These are phyloP conservation scores for Hypolimnas misippus DNA, from an alignment of 2,888 invertebrate genomes.

Conservation along the genomic window DNA sequence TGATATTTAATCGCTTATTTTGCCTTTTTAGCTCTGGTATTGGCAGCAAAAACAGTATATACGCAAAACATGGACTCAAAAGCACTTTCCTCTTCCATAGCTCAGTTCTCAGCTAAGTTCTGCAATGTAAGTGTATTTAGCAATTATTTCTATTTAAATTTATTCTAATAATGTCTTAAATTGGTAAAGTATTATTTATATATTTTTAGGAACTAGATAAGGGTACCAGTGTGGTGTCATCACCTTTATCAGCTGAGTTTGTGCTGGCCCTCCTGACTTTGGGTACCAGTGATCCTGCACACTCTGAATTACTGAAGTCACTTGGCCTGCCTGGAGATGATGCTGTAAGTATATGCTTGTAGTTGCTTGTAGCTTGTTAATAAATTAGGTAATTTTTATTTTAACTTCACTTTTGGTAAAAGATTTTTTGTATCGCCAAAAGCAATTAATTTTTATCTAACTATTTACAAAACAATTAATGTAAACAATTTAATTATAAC, in stretches of 20 bases:
- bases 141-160: no score
- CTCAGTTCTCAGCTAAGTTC: slow-evolving; percentile 74
- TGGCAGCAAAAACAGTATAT: slow-evolving; percentile 27
- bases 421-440: no score
- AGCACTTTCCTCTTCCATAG: slow-evolving; percentile 64
- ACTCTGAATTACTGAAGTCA: slow-evolving; percentile 61
- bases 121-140: slow-evolving; percentile 82
- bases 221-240: slow-evolving; percentile 72
- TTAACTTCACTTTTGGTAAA: neutral
- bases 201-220: slow-evolving; percentile 67
- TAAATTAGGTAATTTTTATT: neutral
- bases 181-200: no score
- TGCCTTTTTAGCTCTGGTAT: slow-evolving; percentile 31
- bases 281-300: slow-evolving; percentile 66
- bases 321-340: slow-evolving; percentile 66
- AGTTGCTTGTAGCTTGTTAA: neutral
- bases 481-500: no score
- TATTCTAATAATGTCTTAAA: no score
- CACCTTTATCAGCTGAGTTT: slow-evolving; percentile 79
- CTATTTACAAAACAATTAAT: no score
- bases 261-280: slow-evolving; percentile 72
- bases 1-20: neutral
- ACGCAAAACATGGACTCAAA: slow-evolving; percentile 64
- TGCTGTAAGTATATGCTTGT: slow-evolving; percentile 55
- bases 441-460: no score